Percentiles rank a stretch among this genome's conserved stretches.
Evolutionary conservation across 2,888 invertebrate genomes (phyloP).

Genomic region (Loripinus fragilis): DNA sequence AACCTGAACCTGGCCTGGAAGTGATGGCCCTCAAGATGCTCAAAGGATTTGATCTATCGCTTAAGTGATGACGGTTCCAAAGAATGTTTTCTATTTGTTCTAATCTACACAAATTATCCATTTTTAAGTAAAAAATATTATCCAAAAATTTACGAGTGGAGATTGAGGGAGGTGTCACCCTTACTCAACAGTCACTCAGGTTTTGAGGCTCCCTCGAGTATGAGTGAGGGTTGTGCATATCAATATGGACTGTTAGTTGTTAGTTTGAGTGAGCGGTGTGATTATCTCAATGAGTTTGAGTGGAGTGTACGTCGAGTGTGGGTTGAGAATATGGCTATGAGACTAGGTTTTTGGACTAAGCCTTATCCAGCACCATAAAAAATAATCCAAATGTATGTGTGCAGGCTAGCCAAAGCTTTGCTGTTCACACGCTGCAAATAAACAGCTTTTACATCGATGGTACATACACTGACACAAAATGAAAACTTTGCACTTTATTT

Average conservation of each 20-base stretch:
- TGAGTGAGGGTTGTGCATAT: too few relatives aligned
- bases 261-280: not conserved
- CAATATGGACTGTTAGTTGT: too few relatives aligned
- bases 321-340: too few relatives aligned
- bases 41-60: not conserved
- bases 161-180: not conserved
- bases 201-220: too few relatives aligned
- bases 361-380: too few relatives aligned
- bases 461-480: too few relatives aligned
- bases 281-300: slow-evolving; percentile 2
- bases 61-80: not conserved
- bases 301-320: not conserved
- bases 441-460: too few relatives aligned
- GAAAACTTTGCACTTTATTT: too few relatives aligned
- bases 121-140: not conserved
- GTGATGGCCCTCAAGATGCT: not conserved
- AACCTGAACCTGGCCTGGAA: not conserved
- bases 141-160: not conserved
- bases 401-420: too few relatives aligned
- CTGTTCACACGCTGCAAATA: too few relatives aligned
- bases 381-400: too few relatives aligned
- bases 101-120: not conserved
- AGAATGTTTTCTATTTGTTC: not conserved
- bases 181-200: not conserved
- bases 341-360: too few relatives aligned